Conservation (phyloP, 23 tunicate genomes). For the Trididemnum miniatum region DNA sequence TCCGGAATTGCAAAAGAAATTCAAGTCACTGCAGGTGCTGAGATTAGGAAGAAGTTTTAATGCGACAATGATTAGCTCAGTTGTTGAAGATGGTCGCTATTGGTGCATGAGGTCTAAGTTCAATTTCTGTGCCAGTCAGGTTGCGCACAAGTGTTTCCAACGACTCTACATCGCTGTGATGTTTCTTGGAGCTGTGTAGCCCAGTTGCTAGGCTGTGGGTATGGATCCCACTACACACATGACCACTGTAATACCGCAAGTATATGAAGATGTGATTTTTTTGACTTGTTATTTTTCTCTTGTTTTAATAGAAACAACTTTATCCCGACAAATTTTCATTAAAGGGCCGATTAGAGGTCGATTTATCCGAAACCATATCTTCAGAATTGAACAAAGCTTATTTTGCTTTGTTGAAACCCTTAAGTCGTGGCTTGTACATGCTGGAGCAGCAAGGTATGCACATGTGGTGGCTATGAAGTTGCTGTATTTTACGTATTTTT, state of each 20-base stretch:
- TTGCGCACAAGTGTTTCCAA: no score
- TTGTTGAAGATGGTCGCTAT: background rate
- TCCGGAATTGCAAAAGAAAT: constrained; percentile 47
- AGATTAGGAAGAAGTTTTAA: no score
- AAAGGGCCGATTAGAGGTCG: constrained; percentile 49
- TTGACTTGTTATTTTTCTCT: background rate
- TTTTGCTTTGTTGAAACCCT: constrained; percentile 57
- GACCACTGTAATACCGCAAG: no score
- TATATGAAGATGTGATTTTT: background rate
- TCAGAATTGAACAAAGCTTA: constrained; percentile 81
- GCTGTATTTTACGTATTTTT: no score
- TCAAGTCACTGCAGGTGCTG: constrained; percentile 67
- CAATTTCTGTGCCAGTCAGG: no score
- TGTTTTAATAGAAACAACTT: constrained; percentile 39
- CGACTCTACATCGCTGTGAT: no score
- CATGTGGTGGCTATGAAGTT: background rate
- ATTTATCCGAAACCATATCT: constrained; percentile 61
- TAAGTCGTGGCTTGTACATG: constrained; percentile 71
- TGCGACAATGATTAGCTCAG: background rate
- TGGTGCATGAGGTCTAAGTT: background rate
- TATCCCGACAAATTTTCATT: constrained; percentile 88
- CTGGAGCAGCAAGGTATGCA: constrained; percentile 63
- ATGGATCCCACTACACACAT: no score
- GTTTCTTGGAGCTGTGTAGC: no score
- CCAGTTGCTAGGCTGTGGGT: no score